phyloP scores from a whole-genome alignment of 2,888 invertebrate species.

The Sisyra nigra region DNA sequence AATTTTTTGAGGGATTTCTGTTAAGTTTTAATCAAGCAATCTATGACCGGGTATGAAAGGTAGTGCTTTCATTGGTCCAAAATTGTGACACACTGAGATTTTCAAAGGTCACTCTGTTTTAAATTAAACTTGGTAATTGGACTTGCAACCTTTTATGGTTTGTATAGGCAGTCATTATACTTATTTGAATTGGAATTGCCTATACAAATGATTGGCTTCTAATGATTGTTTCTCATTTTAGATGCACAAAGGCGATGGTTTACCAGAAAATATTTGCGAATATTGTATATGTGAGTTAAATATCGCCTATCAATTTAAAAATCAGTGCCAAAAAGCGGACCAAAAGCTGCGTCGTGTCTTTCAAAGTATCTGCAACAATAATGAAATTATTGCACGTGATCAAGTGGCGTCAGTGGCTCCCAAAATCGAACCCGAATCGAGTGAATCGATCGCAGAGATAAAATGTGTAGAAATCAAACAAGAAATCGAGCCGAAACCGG shows the following conservation, averaged over 20 bases:
- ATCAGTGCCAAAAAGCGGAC: constrained; percentile 5
- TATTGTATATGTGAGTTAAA: constrained; percentile 8
- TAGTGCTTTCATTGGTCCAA: too few species aligned
- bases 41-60: too few species aligned
- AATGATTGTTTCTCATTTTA: not conserved
- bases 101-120: too few species aligned
- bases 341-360: constrained; percentile 1
- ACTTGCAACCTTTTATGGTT: too few species aligned
- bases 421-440: not conserved
- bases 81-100: too few species aligned
- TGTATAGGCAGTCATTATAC: too few species aligned
- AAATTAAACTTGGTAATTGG: too few species aligned
- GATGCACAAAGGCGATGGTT: constrained; percentile 7
- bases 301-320: constrained; percentile 7
- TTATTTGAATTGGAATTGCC: too few species aligned
- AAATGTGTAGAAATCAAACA: not conserved
- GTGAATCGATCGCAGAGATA: not conserved
- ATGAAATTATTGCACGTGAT: not conserved
- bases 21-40: too few species aligned
- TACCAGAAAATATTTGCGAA: constrained; percentile 9
- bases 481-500: not conserved
- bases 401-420: not conserved
- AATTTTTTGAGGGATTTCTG: too few species aligned
- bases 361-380: not conserved
- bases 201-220: too few species aligned